Evolutionary conservation across 2,888 invertebrate genomes (phyloP).

Genomic region (Drosophila parthenogenetica): DNA sequence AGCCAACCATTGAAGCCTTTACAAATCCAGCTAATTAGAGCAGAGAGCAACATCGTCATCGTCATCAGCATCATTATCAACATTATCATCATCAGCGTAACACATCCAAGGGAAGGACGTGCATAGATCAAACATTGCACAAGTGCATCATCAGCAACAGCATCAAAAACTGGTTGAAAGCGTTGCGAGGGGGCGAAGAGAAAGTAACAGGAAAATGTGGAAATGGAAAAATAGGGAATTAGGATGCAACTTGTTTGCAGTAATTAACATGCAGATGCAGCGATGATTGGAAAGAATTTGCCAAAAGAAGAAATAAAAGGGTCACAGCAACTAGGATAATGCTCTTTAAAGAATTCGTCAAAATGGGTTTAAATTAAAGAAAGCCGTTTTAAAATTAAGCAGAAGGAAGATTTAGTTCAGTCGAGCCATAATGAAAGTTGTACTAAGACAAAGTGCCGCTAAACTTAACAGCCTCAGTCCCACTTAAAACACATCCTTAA

Average conservation of each 20-base stretch:
- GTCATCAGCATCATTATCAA: neutral
- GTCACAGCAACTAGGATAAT: constrained; percentile 25
- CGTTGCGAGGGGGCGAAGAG: neutral
- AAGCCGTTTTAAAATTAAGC: too few relatives aligned
- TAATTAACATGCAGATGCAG: constrained; percentile 72
- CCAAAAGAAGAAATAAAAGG: constrained; percentile 35
- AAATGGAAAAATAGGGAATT: constrained; percentile 30
- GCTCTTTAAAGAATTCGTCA: constrained; percentile 3
- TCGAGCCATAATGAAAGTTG: too few relatives aligned
- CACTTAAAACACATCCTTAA: too few relatives aligned
- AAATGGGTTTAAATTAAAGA: neutral
- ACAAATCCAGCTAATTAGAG: constrained; percentile 72
- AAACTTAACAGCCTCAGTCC: too few relatives aligned
- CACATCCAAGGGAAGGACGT: constrained; percentile 53
- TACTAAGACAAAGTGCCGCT: too few relatives aligned
- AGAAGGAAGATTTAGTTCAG: too few relatives aligned
- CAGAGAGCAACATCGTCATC: constrained; percentile 25
- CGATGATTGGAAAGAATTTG: constrained; percentile 66
- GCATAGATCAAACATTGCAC: constrained; percentile 73
- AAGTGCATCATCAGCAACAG: constrained; percentile 59
- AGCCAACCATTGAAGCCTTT: constrained; percentile 64
- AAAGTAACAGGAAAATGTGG: constrained; percentile 5
- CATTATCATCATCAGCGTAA: constrained; percentile 31
- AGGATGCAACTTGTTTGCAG: constrained; percentile 72
- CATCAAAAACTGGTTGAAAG: constrained; percentile 18